Base-by-base conservation (phyloP, 2,797 vertebrate genomes). In the Smutsia gigantea region DNA sequence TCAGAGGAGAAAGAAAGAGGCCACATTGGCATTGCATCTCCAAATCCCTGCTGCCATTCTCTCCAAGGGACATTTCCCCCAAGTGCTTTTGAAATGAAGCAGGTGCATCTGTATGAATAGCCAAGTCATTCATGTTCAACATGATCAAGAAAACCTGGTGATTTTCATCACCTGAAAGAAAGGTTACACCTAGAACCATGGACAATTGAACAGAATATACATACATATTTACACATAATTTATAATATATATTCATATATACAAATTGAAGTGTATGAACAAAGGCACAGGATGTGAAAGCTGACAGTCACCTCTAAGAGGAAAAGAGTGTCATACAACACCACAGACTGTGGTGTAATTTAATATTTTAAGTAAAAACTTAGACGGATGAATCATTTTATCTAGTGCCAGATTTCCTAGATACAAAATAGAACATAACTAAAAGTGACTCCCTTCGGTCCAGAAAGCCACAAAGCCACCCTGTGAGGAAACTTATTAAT, bases 361-460 rank as follows among this genome's bases (percentile, higher is more conserved):
- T 92, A 82, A 90, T 95, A 88, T 42, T 87, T 84, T 95, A 96
- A 92, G 68, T 75, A 82, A 95, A 93, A 94, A 74, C 49, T 86
- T 83, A 59, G 51, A 95, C 77, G 59, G 61, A 95, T 92, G 82
- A 82, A 64, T 96, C 91, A 96, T 95, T 94, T 94, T 77, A 66
- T 72, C 18, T 57, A 72, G 66, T 83, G 77, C 74, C 46, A 94
- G 87, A 83, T 94, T 97, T 95, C 85, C 59, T 83, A 89, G 87
- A 93, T 84, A 84, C 17, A 77, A 91, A 79, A 92, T 57, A 78
- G 49, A 57, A 83, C 71, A 69, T 68, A 87, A 92, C 23, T 66
- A 63, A 81, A 90, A 94, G n/a, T 84, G 74, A 92, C 34, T 93
- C 69, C 74, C 31, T 75, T 4, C 84, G 34, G 31, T 61, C 39